phyloP scores from a whole-genome alignment of 2,888 invertebrate species.

The Thera obeliscata region DNA sequence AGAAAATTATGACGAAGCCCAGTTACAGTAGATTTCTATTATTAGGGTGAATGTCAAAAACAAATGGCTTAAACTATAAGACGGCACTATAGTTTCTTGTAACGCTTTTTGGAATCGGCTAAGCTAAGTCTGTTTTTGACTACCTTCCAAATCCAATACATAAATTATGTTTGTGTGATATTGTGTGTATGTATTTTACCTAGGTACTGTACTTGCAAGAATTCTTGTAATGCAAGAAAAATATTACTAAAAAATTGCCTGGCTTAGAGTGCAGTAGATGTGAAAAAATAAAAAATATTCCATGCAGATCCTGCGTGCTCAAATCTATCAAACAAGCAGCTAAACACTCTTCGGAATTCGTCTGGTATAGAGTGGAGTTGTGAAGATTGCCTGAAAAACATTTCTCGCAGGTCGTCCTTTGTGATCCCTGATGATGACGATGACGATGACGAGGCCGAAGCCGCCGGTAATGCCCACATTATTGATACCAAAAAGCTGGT shows the following conservation, averaged over 20 bases:
- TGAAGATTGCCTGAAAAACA: conserved; percentile 34
- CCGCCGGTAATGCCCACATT: conserved; percentile 22
- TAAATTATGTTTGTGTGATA: too few relatives aligned
- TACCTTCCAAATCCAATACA: too few relatives aligned
- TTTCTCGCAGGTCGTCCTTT: conserved; percentile 38
- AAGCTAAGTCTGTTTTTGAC: too few relatives aligned
- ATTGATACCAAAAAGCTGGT: conserved; percentile 18
- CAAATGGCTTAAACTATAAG: too few relatives aligned
- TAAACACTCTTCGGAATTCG: conserved; percentile 16
- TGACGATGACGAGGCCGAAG: conserved; percentile 8
- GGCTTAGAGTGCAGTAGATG: conserved; percentile 18
- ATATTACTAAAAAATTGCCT: conserved; percentile 13
- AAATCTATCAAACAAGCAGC: conserved; percentile 11
- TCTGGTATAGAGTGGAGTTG: conserved; percentile 32
- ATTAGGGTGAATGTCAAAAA: too few relatives aligned
- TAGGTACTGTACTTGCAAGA: too few relatives aligned
- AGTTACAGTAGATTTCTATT: too few relatives aligned
- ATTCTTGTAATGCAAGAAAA: conserved; percentile 16
- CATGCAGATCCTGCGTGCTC: conserved; percentile 16
- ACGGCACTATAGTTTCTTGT: too few relatives aligned
- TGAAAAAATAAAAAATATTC: conserved; percentile 9
- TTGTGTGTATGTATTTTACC: too few relatives aligned
- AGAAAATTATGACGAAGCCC: too few relatives aligned
- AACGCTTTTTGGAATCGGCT: too few relatives aligned
- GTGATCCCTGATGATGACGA: conserved; percentile 15